Evolutionary conservation across 2,888 invertebrate species (phyloP), one percentile per base, ranked within the genome.

Genomic region (Hyles lineata): DNA sequence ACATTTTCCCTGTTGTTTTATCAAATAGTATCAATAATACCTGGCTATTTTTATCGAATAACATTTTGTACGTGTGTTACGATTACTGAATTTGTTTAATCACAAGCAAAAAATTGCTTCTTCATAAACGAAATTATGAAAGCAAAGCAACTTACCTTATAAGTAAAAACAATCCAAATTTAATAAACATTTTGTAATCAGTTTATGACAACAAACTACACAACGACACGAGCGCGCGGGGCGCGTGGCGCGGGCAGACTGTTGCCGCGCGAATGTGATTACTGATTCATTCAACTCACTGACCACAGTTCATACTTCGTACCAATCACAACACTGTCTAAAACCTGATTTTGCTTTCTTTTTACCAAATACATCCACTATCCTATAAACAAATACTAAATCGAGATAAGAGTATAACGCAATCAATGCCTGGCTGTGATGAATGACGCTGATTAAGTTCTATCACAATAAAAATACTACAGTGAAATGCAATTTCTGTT

Each of bases 121-220:
- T 35, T 35, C 35, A 4, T 43, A 43, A 3, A 15, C 15, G 15
- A 43, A 43, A 43, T 15, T 35, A 43, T 17, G 21, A 25, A 11
- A 50, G 29, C 29, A 55, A 2, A 21, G n/a, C 21, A 58, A 59
- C 75, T 78, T 78, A 82, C 82, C 78, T 79, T 8, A 77, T 55
- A n/a, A 76, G 7, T 62, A 82, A 71, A 43, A 81, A 76, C 69
- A 82, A 78, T 82, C 82, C 82, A 81, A 79, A 50, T 15, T 74
- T 52, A 72, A 77, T 60, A 75, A 78, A 76, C 82, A 82, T 82
- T 80, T 77, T 82, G 73, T 72, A 76, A 73, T 73, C 76, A 74
- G n/a, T 52, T 35, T 21, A 23, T 23, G 5, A 63, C 21, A n/a
- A 9, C n/a, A 29, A 11, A 35, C 21, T 55, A 8, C 25, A 72